Conservation (phyloP, 92 coral and sea anemone genomes). For the Muricea muricata region DNA sequence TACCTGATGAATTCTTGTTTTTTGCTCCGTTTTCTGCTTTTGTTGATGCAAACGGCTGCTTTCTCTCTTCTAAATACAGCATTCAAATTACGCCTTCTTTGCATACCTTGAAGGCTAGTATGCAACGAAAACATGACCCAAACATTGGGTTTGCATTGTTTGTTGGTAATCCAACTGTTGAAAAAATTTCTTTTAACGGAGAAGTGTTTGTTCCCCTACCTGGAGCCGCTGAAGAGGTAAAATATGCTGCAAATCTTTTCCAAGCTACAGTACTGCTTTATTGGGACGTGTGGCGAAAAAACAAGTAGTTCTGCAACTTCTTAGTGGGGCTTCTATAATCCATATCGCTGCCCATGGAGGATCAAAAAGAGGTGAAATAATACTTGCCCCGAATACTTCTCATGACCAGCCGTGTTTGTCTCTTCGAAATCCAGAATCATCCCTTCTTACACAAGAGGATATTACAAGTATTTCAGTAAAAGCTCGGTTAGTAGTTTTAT, state of each 20-base stretch:
- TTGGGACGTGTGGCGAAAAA: constrained; percentile 25
- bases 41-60: constrained; percentile 8
- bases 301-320: background rate
- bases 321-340: background rate
- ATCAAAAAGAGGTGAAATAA: constrained; percentile 57
- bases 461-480: constrained; percentile 28
- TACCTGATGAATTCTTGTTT: too few species aligned
- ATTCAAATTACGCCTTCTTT: constrained; percentile 48
- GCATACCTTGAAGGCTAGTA: constrained; percentile 16
- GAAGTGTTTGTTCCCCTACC: background rate
- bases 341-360: constrained; percentile 65
- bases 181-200: constrained; percentile 18
- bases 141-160: constrained; percentile 32
- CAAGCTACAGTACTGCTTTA: background rate
- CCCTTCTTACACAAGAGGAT: constrained; percentile 47
- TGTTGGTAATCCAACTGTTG: constrained; percentile 50
- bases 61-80: constrained; percentile 28
- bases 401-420: constrained; percentile 7
- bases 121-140: background rate
- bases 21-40: too few species aligned
- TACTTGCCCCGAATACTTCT: constrained; percentile 54
- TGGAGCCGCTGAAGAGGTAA: background rate
- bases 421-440: constrained; percentile 33
- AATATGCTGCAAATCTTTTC: background rate
- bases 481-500: constrained; percentile 57